These are phyloP conservation scores for Diploscapter pachys DNA, from an alignment of 1,140 invertebrate genomes.

Conservation along the genomic window DNA sequence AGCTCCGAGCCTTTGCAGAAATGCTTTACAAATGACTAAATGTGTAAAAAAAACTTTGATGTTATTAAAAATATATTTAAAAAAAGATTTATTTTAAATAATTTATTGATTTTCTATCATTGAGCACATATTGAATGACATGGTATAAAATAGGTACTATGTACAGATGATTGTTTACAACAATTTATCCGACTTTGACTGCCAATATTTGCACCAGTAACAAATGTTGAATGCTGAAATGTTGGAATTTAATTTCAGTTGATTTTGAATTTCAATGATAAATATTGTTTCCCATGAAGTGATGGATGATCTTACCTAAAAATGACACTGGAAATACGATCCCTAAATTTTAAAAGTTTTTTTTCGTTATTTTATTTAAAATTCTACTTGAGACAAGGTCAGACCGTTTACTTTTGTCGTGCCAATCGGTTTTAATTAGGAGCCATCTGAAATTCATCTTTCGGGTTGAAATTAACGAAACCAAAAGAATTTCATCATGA, in stretches of 20 bases:
- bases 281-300: conserved; percentile 30
- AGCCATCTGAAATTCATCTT: conserved; percentile 35
- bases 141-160: not conserved
- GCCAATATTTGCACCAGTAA: conserved; percentile 4
- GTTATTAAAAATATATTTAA: not conserved
- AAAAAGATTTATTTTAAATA: not conserved
- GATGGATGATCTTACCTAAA: conserved; percentile 49
- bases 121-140: not conserved
- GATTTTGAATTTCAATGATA: not conserved
- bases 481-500: conserved; percentile 1
- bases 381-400: conserved; percentile 50
- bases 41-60: not conserved
- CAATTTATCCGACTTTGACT: not conserved
- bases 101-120: not conserved
- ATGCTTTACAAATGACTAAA: too few relatives aligned
- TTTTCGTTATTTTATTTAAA: conserved; percentile 10
- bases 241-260: not conserved
- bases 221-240: not conserved
- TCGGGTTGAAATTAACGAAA: not conserved
- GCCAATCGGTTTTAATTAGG: conserved; percentile 39
- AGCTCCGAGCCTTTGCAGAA: too few relatives aligned
- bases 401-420: conserved; percentile 51
- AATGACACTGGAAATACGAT: conserved; percentile 44
- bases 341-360: conserved; percentile 34
- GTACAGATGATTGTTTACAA: not conserved